Conservation (phyloP, 1,140 invertebrate species). For the Acyrthosiphon pisum region DNA sequence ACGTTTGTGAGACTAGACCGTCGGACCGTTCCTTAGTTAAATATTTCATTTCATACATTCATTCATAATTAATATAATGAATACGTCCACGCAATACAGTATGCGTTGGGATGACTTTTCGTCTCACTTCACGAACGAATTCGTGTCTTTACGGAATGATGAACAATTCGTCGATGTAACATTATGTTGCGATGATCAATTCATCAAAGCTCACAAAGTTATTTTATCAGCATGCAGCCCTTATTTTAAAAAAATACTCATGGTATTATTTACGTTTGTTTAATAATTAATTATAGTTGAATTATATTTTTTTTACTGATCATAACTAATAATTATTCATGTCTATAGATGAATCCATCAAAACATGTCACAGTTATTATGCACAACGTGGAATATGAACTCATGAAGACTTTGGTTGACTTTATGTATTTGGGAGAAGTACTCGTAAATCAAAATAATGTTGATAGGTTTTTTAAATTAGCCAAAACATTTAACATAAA, state of each 20-base stretch:
- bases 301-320: background rate
- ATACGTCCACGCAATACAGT: slow-evolving; percentile 77
- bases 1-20: background rate
- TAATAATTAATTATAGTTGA: slow-evolving; percentile 53
- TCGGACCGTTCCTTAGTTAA: background rate
- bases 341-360: slow-evolving; percentile 76
- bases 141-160: slow-evolving; percentile 77
- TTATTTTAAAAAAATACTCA: slow-evolving; percentile 80
- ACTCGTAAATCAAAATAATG: slow-evolving; percentile 84
- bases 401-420: slow-evolving; percentile 77
- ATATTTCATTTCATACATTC: background rate
- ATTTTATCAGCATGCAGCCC: slow-evolving; percentile 80
- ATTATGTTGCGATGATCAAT: slow-evolving; percentile 77
- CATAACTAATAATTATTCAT: background rate
- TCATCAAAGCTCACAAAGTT: slow-evolving; percentile 79
- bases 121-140: slow-evolving; percentile 81
- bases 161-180: slow-evolving; percentile 85
- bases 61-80: background rate
- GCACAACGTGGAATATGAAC: slow-evolving; percentile 77
- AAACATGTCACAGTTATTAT: slow-evolving; percentile 84
- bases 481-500: slow-evolving; percentile 61
- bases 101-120: slow-evolving; percentile 91
- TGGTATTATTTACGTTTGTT: slow-evolving; percentile 66
- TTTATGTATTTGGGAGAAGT: slow-evolving; percentile 90
- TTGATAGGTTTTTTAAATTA: slow-evolving; percentile 84